phyloP scores from a whole-genome alignment of 2,888 invertebrate genomes.

The Drosophila mulleri region DNA sequence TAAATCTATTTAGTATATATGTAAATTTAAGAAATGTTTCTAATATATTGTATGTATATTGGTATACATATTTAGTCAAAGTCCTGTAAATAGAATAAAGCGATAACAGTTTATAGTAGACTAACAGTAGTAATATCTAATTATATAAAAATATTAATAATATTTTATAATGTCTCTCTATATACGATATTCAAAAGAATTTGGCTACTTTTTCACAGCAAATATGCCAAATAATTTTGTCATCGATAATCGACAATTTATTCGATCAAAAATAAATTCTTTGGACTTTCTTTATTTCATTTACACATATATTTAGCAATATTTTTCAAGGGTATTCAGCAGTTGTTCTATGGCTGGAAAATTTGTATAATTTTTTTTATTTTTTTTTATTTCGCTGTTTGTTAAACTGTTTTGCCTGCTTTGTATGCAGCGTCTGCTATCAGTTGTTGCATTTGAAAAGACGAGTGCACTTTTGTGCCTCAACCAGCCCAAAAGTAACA shows the following conservation, averaged over 20 bases:
- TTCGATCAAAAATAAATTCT: too few relatives aligned
- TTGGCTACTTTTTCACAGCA: neutral
- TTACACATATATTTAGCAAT: neutral
- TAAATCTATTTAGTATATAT: too few relatives aligned
- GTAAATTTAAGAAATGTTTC: too few relatives aligned
- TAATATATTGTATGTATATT: too few relatives aligned
- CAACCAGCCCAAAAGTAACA: conserved; percentile 54
- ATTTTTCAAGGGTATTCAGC: neutral
- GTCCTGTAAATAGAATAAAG: neutral
- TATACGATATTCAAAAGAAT: neutral
- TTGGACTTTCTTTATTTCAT: too few relatives aligned
- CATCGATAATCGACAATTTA: neutral
- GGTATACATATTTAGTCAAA: too few relatives aligned
- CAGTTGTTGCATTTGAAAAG: conserved; percentile 63
- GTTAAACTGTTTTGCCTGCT: conserved; percentile 34
- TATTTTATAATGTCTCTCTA: too few relatives aligned
- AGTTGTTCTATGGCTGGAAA: neutral
- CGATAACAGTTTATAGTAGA: neutral
- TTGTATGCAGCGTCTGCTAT: conserved; percentile 66
- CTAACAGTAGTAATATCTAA: too few relatives aligned
- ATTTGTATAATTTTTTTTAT: neutral
- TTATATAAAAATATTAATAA: neutral
- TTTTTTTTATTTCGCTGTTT: neutral
- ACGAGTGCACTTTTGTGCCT: conserved; percentile 60
- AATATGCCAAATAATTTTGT: neutral